Evolutionary conservation across 1,140 invertebrate genomes (phyloP).

Genomic region (Chymomyza costata): DNA sequence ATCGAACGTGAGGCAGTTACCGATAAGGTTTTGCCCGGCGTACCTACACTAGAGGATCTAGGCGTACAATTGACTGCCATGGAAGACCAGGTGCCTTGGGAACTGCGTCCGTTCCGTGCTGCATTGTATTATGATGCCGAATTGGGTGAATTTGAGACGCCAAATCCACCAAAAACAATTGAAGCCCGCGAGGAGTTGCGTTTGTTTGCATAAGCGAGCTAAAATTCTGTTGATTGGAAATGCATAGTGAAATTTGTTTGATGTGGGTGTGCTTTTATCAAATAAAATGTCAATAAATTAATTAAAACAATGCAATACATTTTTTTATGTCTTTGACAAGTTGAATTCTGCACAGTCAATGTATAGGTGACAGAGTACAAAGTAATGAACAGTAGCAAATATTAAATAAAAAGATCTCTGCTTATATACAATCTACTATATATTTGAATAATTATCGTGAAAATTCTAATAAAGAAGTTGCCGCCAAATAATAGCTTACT

Average conservation of each 20-base stretch:
- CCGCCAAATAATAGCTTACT: too few species aligned
- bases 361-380: too few species aligned
- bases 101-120: constrained; percentile 81
- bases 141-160: constrained; percentile 84
- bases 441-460: too few species aligned
- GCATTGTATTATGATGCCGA: constrained; percentile 84
- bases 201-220: constrained; percentile 50
- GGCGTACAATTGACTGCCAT: constrained; percentile 85
- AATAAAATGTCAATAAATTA: constrained; percentile 30
- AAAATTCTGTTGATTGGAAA: constrained; percentile 51
- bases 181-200: constrained; percentile 50
- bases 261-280: constrained; percentile 35
- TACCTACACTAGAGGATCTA: constrained; percentile 91
- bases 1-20: constrained; percentile 89
- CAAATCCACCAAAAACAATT: constrained; percentile 78
- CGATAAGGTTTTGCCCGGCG: constrained; percentile 80
- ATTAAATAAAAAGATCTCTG: too few species aligned
- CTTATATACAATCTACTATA: too few species aligned
- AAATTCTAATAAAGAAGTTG: too few species aligned
- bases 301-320: not conserved
- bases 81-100: constrained; percentile 87
- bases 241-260: constrained; percentile 38
- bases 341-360: too few species aligned
- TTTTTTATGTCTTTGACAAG: too few species aligned
- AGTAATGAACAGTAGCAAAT: too few species aligned